Percentiles rank a stretch among this genome's conserved stretches.
phyloP scores from a whole-genome alignment of 1,140 invertebrate genomes.

The Melanaphis sacchari region DNA sequence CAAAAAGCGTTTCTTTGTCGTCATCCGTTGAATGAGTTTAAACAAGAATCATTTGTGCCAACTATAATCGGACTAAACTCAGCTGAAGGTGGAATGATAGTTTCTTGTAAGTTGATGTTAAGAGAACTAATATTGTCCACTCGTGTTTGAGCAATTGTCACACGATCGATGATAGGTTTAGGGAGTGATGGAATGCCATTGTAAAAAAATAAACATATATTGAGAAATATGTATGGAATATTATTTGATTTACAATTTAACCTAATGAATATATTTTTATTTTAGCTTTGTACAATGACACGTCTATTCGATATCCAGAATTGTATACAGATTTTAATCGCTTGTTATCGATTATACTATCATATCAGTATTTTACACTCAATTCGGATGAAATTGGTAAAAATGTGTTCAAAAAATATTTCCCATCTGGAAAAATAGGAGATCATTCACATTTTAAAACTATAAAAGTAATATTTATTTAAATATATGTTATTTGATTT shows the following conservation, averaged over 20 bases:
- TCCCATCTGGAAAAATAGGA: background rate
- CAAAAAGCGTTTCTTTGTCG: slow-evolving; percentile 17
- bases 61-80: slow-evolving; percentile 74
- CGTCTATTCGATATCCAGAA: background rate
- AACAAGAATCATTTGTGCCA: slow-evolving; percentile 66
- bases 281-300: slow-evolving; percentile 17
- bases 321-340: background rate
- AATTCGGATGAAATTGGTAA: background rate
- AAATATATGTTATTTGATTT: background rate
- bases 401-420: background rate
- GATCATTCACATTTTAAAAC: background rate
- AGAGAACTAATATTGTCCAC: background rate
- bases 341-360: background rate
- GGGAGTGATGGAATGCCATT: background rate
- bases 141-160: too few species aligned
- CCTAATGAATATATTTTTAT: background rate
- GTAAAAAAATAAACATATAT: background rate
- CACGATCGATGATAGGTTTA: background rate
- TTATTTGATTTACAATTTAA: background rate
- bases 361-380: background rate
- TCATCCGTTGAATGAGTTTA: background rate
- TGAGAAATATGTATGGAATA: background rate
- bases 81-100: slow-evolving; percentile 73
- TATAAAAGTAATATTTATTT: background rate
- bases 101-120: slow-evolving; percentile 65